Base-by-base conservation (phyloP, 2,113 vertebrate genomes). In the Euleptes europaea region DNA sequence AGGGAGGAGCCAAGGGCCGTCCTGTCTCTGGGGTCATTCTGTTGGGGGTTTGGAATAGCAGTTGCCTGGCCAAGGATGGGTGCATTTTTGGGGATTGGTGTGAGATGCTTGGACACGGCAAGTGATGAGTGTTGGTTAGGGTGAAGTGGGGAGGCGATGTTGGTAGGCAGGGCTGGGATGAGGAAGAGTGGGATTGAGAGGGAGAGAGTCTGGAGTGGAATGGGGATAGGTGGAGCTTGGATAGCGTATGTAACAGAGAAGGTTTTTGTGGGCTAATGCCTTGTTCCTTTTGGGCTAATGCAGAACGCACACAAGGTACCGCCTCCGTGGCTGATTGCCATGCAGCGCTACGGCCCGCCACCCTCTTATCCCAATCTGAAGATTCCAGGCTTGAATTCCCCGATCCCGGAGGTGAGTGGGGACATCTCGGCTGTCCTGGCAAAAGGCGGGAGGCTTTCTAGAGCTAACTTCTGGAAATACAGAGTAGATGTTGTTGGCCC, bases 271-370 rank as follows among this genome's bases (percentile, higher is more conserved):
- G 60, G 13, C 75, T 84, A 10, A 78, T 7, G 1, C 28, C 42
- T 33, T 33, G 28, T 7, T 33, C 60, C 15, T 9, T 14, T 12
- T 13, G 12, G 60, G 21, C 49, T 78, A 10, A 78, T 12, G 1
- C 91, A 98, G 98, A 98, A 98, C 57, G 97, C 98, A 12, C 97
- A 98, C 95, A 98, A 98, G 90, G 98, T 98, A 23, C 98, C 98
- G 3, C 98, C 98, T 28, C 98, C 98, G 0, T 98, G 98, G 98
- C 90, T 98, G 87, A 98, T 98, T 2, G 98, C 98, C 91, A 98
- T 98, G 98, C 98, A 98, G 95, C 90, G 98, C 72, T 98, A 98
- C 12, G 98, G 98, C 5, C 97, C 98, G 5, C 98, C 98, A 0
- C 98, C 98, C 0, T 98, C 98, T 1, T 98, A 98, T 88, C 98